Evolutionary conservation across 2,797 vertebrate genomes (phyloP).

Genomic region (Eulemur mongoz): DNA sequence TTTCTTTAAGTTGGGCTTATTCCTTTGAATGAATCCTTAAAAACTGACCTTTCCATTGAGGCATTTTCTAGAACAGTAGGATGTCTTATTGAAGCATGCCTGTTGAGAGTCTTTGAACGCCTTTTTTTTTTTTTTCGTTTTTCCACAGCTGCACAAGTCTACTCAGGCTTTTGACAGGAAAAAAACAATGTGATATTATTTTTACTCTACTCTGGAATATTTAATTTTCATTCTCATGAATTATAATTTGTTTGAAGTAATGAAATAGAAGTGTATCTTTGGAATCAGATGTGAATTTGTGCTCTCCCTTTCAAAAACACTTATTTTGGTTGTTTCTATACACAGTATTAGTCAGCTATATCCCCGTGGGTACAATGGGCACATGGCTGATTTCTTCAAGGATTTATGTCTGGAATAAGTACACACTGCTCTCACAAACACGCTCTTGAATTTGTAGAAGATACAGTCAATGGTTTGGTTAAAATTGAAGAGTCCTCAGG

Average conservation of each 20-base stretch:
- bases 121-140: not conserved
- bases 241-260: constrained; percentile 35
- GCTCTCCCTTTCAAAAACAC: not conserved
- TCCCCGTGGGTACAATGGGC: not conserved
- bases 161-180: not conserved
- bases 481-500: not conserved
- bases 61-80: constrained; percentile 51
- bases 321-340: not conserved
- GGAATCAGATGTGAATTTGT: constrained; percentile 37
- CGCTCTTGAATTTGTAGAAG: not conserved
- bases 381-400: not conserved
- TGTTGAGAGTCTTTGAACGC: not conserved
- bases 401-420: not conserved
- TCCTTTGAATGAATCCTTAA: constrained; percentile 59
- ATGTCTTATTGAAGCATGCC: constrained; percentile 38
- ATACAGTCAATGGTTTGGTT: not conserved
- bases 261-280: not conserved
- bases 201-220: constrained; percentile 6
- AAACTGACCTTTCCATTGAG: not conserved
- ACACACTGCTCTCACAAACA: not conserved
- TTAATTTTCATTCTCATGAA: constrained; percentile 30
- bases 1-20: constrained; percentile 56
- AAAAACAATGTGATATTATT: constrained; percentile 8
- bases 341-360: not conserved
- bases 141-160: constrained; percentile 11